These are phyloP conservation scores for Notechis scutatus DNA, from an alignment of 2,113 vertebrate genomes.

Conservation along the genomic window DNA sequence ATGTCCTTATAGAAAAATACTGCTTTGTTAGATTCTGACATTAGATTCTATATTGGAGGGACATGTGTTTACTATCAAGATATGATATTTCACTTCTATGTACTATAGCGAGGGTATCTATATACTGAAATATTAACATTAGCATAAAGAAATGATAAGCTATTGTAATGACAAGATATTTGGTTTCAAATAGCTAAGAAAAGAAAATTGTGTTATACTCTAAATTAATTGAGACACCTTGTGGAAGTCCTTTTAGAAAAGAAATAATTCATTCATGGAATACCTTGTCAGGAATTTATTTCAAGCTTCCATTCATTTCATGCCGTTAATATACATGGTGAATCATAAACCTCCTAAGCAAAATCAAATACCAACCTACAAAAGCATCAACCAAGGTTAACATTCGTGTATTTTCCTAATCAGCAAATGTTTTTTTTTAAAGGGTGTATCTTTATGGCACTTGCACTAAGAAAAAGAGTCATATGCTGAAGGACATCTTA, in stretches of 20 bases:
- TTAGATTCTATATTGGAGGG: not conserved
- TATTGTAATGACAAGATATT: not conserved
- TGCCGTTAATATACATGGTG: not conserved
- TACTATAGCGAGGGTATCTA: not conserved
- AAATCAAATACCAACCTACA: not conserved
- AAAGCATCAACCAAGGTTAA: not conserved
- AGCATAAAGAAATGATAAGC: not conserved
- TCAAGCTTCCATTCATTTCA: not conserved
- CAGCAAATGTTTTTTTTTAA: not conserved
- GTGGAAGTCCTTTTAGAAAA: not conserved
- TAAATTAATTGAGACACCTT: not conserved
- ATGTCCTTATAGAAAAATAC: not conserved
- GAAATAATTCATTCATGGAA: not conserved
- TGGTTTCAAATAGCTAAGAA: not conserved
- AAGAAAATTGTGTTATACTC: not conserved
- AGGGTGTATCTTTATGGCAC: not conserved
- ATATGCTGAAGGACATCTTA: not conserved
- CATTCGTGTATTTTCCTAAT: not conserved
- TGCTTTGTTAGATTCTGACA: not conserved
- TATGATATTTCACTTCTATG: not conserved
- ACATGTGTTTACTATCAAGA: not conserved
- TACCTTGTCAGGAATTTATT: not conserved
- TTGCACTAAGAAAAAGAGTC: not conserved
- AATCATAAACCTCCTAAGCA: not conserved
- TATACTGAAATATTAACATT: not conserved